phyloP scores from a whole-genome alignment of 2,113 vertebrate genomes.

The Cinclus cinclus region DNA sequence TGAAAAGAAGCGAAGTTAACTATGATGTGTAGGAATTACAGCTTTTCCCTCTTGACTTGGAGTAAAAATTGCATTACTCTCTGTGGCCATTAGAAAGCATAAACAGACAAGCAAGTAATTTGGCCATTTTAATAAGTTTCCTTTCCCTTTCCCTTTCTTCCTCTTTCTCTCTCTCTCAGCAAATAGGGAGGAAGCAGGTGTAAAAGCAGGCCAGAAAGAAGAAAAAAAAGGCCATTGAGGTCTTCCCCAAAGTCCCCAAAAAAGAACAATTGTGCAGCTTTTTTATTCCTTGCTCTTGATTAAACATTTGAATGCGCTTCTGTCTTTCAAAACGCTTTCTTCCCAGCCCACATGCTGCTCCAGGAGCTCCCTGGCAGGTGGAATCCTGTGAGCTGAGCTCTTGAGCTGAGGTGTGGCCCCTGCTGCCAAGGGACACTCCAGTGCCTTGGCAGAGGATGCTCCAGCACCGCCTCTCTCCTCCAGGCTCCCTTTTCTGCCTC shows the following conservation, averaged over 20 bases:
- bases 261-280: background rate
- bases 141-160: no score
- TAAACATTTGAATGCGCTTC: background rate
- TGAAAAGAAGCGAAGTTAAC: background rate
- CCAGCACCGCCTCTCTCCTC: background rate
- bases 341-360: background rate
- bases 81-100: background rate
- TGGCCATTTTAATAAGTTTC: background rate
- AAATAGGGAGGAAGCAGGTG: background rate
- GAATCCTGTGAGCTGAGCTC: background rate
- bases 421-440: background rate
- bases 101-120: background rate
- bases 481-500: background rate
- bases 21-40: background rate
- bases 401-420: accelerated
- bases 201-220: background rate
- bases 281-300: background rate
- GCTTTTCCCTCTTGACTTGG: background rate
- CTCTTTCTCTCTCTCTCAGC: background rate
- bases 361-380: background rate
- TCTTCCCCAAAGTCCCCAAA: background rate
- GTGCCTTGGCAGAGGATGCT: background rate
- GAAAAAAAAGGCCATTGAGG: background rate
- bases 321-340: background rate
- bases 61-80: background rate